Conservation (phyloP, 2,113 vertebrate genomes). For the Rhinolophus sinicus region DNA sequence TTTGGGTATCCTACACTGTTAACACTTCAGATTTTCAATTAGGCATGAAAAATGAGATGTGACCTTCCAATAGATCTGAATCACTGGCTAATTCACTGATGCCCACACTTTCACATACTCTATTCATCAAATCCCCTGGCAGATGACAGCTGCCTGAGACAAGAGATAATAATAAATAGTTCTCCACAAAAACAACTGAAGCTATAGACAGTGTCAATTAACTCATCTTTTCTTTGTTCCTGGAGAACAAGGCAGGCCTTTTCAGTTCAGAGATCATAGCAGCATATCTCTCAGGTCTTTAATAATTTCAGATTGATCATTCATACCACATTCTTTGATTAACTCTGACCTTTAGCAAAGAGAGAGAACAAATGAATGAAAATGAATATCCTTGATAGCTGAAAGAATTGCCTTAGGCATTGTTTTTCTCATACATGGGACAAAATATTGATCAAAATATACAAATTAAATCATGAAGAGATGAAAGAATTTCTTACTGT, state of each 20-base stretch:
- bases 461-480: conserved; percentile 2
- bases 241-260: conserved; percentile 38
- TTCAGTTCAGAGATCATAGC: conserved; percentile 3
- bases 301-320: conserved; percentile 40
- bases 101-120: conserved; percentile 46
- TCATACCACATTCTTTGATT: conserved; percentile 24
- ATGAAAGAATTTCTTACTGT: background rate
- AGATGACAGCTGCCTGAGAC: conserved; percentile 51
- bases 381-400: background rate
- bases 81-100: conserved; percentile 57
- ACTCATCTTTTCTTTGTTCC: conserved; percentile 61
- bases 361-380: conserved; percentile 30
- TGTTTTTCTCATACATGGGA: conserved; percentile 21
- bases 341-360: conserved; percentile 51
- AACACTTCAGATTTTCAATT: conserved; percentile 48
- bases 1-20: background rate
- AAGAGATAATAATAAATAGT: conserved; percentile 67
- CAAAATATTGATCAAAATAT: conserved; percentile 33
- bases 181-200: conserved; percentile 51
- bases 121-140: conserved; percentile 62
- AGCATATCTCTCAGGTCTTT: background rate
- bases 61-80: conserved; percentile 54
- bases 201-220: background rate
- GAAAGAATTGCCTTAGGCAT: background rate
- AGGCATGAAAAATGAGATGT: conserved; percentile 43